These are phyloP conservation scores for Therioaphis trifolii DNA, from an alignment of 2,888 invertebrate species.

Conservation along the genomic window DNA sequence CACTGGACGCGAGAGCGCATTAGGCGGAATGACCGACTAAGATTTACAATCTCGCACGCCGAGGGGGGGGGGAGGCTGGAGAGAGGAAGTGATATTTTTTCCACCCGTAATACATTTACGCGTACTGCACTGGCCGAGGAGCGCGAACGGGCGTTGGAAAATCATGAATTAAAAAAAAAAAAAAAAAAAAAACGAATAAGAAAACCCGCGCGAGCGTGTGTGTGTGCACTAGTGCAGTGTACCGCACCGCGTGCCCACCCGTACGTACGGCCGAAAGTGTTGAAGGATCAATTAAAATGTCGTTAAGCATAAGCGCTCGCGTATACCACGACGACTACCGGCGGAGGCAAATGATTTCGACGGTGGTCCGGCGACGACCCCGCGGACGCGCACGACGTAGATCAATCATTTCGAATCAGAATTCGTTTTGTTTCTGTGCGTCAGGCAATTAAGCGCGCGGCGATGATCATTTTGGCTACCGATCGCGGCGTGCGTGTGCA, in stretches of 20 bases:
- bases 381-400: too few relatives aligned
- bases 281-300: conserved; percentile 54
- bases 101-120: too few relatives aligned
- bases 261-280: too few relatives aligned
- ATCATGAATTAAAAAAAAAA: conserved; percentile 40
- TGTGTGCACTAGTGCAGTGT: too few relatives aligned
- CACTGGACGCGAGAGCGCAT: background rate
- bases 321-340: too few relatives aligned
- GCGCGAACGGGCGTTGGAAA: conserved; percentile 1
- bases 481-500: conserved; percentile 1
- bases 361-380: conserved; percentile 53
- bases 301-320: conserved; percentile 50
- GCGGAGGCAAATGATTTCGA: conserved; percentile 17
- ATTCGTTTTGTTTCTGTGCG: conserved; percentile 18
- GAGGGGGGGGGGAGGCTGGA: background rate
- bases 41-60: conserved; percentile 31
- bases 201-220: too few relatives aligned
- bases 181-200: too few relatives aligned
- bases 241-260: too few relatives aligned
- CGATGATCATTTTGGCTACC: conserved; percentile 52
- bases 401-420: conserved; percentile 49
- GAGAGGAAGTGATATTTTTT: background rate
- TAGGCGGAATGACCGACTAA: conserved; percentile 34
- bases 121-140: too few relatives aligned
- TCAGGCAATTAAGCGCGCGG: conserved; percentile 31